Evolutionary conservation across 2,113 vertebrate species (phyloP), one percentile per base, ranked within the genome.

Genomic region (Setophaga petechia): DNA sequence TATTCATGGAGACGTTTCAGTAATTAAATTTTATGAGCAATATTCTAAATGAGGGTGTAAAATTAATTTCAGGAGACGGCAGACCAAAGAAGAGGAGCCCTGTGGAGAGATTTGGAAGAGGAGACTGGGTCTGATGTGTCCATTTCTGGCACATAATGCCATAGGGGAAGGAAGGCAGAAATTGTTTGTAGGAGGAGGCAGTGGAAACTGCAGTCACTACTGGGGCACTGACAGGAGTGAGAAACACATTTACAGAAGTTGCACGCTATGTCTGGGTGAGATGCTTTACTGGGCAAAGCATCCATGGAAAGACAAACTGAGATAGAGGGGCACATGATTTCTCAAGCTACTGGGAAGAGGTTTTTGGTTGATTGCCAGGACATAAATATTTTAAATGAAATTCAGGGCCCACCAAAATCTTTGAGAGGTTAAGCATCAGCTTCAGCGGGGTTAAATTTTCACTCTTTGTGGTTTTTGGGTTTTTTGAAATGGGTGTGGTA

Each of bases 21-120:
- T 81, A 77, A 94, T 95, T 94, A 75, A 87, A 87, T 46, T 94
- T 93, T 93, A 87, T 77, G 67, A 76, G 43, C 72, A 90, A 67
- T 80, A 76, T 71, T 90, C 24, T 71, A 88, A 94, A 88, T 61
- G 51, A 78, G 41, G 14, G 43, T 15, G 4, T 67, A 72, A 92
- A 89, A 75, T 58, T 2, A 43, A 89, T 85, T 73, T 91, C 72
- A 88, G 57, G 35, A 77, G 59, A 63, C 12, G 25, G 24, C 59
- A 91, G 51, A 91, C 30, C 4, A 28, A 83, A 89, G 73, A 72
- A 58, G 9, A 81, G 11, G 21, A 87, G 43, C 59, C 44, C 44
- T 63, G 35, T 91, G 39, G 75, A 90, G 63, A 77, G 9, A 46
- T 62, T 55, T 86, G 72, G n/a, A 84, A 94, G 25, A 75, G 69